phyloP scores from a whole-genome alignment of 1,140 invertebrate genomes.

The Eueides isabella region DNA sequence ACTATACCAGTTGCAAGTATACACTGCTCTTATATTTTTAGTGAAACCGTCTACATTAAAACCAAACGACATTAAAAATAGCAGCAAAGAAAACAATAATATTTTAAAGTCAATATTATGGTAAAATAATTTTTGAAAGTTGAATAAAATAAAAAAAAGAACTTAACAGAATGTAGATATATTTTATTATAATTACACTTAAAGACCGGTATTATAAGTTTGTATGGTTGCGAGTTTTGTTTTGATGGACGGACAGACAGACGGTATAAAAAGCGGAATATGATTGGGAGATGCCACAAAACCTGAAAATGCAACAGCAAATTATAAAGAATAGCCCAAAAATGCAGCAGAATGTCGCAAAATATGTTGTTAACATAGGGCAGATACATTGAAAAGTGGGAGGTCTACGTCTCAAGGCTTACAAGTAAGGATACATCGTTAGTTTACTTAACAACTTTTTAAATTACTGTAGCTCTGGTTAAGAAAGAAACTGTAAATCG shows the following conservation, averaged over 20 bases:
- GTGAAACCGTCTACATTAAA: constrained; percentile 38
- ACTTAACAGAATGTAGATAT: background rate
- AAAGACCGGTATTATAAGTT: constrained; percentile 24
- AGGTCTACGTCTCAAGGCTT: constrained; percentile 20
- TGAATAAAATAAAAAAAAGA: background rate
- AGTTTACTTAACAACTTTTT: constrained; percentile 20
- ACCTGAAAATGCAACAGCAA: constrained; percentile 20
- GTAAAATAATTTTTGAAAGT: background rate
- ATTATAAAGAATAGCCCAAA: constrained; percentile 8
- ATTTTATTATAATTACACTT: constrained; percentile 3
- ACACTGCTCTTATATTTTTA: constrained; percentile 55
- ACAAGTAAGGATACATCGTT: constrained; percentile 25
- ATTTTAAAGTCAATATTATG: background rate
- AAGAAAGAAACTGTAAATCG: constrained; percentile 36
- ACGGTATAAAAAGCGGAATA: constrained; percentile 45
- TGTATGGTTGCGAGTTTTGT: constrained; percentile 29
- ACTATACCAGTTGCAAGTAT: constrained; percentile 59
- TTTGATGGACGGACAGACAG: constrained; percentile 46
- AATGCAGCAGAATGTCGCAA: constrained; percentile 17
- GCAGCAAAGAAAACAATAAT: background rate
- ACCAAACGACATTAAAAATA: background rate
- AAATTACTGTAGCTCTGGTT: constrained; percentile 28
- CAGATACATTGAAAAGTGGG: constrained; percentile 20
- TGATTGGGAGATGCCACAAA: constrained; percentile 37
- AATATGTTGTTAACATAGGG: background rate